phyloP scores from a whole-genome alignment of 2,797 vertebrate genomes.

The Sebastiscus tertius region DNA sequence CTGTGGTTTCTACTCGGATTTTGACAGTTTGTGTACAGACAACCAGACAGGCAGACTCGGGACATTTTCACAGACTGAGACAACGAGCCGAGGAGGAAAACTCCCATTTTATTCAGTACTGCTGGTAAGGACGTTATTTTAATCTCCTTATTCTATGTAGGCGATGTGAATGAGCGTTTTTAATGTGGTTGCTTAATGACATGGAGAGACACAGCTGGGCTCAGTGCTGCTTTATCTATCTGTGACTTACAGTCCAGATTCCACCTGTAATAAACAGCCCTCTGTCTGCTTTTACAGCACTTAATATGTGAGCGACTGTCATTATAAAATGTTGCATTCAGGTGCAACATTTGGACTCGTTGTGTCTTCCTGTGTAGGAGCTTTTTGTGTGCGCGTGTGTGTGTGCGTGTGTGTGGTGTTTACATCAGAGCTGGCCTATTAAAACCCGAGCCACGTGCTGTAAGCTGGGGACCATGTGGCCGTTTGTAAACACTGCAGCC shows the following conservation, averaged over 20 bases:
- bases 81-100: not conserved
- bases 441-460: constrained; percentile 66
- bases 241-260: constrained; percentile 28
- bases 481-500: constrained; percentile 69
- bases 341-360: not conserved
- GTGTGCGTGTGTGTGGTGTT: constrained; percentile 38
- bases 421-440: constrained; percentile 47
- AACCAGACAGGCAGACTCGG: no score
- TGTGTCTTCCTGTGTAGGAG: not conserved
- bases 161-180: not conserved
- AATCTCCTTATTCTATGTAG: not conserved
- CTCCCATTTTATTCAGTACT: not conserved
- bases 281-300: not conserved
- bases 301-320: constrained; percentile 22
- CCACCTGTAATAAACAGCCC: not conserved
- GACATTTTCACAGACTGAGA: no score
- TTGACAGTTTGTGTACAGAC: not conserved
- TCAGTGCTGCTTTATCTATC: not conserved
- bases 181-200: no score
- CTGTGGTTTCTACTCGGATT: not conserved
- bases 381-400: not conserved
- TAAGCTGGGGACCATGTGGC: constrained; percentile 67
- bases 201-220: not conserved
- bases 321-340: constrained; percentile 7
- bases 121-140: not conserved